Percentiles rank a stretch among this genome's conserved stretches.
Evolutionary conservation across 1,140 invertebrate species (phyloP).

Genomic region (Caenorhabditis brenneri): DNA sequence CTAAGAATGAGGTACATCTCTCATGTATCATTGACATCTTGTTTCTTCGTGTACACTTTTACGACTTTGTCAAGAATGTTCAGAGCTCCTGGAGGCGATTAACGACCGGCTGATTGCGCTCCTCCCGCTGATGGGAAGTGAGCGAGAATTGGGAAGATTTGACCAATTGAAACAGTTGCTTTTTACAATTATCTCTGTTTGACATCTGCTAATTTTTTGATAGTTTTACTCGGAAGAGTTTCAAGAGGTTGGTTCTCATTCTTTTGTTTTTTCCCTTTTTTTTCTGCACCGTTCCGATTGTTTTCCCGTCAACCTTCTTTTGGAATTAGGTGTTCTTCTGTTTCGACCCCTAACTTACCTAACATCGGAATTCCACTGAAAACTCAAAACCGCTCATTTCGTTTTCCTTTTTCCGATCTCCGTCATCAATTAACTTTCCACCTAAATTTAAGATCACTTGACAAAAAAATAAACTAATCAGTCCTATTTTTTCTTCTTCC

Average conservation of each 20-base stretch:
- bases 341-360: too few relatives aligned
- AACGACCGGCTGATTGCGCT: constrained; percentile 36
- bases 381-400: too few relatives aligned
- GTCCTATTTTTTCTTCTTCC: background rate
- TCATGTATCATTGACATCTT: background rate
- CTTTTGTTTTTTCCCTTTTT: too few relatives aligned
- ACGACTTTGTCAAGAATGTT: constrained; percentile 3
- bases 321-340: too few relatives aligned
- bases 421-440: background rate
- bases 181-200: background rate
- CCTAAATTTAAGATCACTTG: background rate
- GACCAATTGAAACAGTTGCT: background rate
- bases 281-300: too few relatives aligned
- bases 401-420: too few relatives aligned
- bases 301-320: too few relatives aligned
- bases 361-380: too few relatives aligned
- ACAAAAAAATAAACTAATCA: background rate
- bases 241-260: too few relatives aligned
- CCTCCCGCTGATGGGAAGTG: background rate
- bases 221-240: too few relatives aligned
- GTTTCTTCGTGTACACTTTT: constrained; percentile 11
- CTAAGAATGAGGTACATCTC: background rate
- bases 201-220: too few relatives aligned
- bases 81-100: background rate
- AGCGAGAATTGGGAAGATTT: too few relatives aligned